Conservation (phyloP, 1,140 invertebrate species). For the Diorhabda carinulata region DNA sequence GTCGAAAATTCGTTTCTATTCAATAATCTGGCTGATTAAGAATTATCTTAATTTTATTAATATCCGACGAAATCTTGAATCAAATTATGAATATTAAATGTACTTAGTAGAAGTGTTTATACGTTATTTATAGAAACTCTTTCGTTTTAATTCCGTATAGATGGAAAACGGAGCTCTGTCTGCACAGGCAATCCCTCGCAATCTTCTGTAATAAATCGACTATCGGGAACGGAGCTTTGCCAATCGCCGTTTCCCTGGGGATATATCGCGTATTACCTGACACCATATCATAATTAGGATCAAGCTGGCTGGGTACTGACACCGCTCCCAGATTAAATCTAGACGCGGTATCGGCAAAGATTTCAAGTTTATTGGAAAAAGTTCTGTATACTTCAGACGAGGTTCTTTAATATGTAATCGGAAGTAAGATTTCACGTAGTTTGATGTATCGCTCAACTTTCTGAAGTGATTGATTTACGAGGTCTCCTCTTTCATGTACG, state of each 20-base stretch:
- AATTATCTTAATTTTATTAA: no score
- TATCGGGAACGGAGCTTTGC: constrained; percentile 18
- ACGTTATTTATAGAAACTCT: no score
- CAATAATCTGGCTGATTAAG: no score
- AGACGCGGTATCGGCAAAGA: background rate
- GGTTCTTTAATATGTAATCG: background rate
- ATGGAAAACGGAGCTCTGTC: no score
- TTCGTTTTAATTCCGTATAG: no score
- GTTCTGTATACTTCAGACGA: background rate
- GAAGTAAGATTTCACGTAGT: background rate
- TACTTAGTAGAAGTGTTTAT: no score
- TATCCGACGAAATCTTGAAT: no score
- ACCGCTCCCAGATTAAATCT: background rate
- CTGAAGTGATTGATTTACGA: background rate
- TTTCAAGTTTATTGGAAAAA: background rate
- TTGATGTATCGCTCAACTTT: constrained; percentile 2
- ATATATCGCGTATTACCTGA: constrained; percentile 19
- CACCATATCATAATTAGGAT: constrained; percentile 20
- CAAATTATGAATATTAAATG: no score
- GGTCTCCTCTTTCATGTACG: no score
- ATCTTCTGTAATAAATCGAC: constrained; percentile 17
- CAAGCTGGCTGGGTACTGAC: background rate
- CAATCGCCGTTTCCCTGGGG: constrained; percentile 9
- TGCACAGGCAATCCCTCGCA: constrained; percentile 7
- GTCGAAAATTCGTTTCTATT: no score